Evolutionary conservation across 2,113 vertebrate genomes (phyloP).

Genomic region (Taurulus bubalis): DNA sequence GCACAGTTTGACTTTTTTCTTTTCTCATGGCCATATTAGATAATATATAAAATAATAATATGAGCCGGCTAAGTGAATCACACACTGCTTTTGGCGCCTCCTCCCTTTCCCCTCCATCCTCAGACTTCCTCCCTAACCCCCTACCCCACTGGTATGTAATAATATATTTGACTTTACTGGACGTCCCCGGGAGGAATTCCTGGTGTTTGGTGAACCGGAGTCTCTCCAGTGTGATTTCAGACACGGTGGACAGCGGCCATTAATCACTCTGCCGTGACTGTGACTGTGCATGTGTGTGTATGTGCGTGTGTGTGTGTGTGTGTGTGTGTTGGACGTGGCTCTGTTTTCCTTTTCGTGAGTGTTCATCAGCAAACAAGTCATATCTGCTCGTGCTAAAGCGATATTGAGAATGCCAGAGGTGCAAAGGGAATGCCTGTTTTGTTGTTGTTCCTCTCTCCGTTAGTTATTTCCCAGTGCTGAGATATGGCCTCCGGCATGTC

Average conservation of each 20-base stretch:
- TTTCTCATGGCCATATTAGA: conserved; percentile 19
- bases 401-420: conserved; percentile 50
- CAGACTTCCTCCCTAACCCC: conserved; percentile 33
- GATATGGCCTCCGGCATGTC: conserved; percentile 62
- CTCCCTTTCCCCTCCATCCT: conserved; percentile 12
- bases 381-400: conserved; percentile 58
- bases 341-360: conserved; percentile 62
- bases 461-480: conserved; percentile 67
- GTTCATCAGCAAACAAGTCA: conserved; percentile 72
- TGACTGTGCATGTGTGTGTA: conserved; percentile 46
- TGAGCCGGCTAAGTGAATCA: conserved; percentile 13
- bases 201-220: conserved; percentile 79
- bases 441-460: conserved; percentile 67
- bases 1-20: neutral
- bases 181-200: conserved; percentile 80
- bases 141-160: conserved; percentile 64
- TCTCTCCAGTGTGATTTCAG: conserved; percentile 78
- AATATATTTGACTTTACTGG: conserved; percentile 79
- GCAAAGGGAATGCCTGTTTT: conserved; percentile 42
- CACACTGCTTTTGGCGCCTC: conserved; percentile 18
- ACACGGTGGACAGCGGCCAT: conserved; percentile 74
- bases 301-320: conserved; percentile 37
- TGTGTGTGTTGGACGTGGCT: conserved; percentile 54
- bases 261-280: conserved; percentile 73
- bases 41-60: conserved; percentile 26